A percentile compares a stretch with the other conserved stretches of the same genome.
These are phyloP conservation scores for Onychomys torridus DNA, from an alignment of 2,797 vertebrate species.

Conservation along the genomic window DNA sequence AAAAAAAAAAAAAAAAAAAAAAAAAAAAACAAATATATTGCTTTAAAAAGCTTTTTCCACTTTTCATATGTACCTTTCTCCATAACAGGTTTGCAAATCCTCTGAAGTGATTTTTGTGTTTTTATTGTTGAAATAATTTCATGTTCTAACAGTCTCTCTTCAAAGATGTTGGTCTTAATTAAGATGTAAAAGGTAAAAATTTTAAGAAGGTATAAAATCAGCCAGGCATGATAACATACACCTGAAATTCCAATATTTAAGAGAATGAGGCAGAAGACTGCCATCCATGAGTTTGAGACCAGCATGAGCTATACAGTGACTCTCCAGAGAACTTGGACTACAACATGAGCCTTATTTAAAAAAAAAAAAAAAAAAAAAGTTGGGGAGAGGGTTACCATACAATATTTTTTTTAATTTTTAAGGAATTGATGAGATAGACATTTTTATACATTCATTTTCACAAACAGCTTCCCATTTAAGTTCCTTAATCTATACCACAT, in stretches of 20 bases:
- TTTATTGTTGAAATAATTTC: slow-evolving; percentile 59
- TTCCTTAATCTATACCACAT: slow-evolving; percentile 43
- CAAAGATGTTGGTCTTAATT: slow-evolving; percentile 39
- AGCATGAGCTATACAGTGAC: neutral
- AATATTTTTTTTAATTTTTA: slow-evolving; percentile 37
- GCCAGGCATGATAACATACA: neutral
- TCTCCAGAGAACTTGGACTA: neutral
- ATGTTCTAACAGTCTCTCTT: slow-evolving; percentile 39
- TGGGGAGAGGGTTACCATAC: neutral
- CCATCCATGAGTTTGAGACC: neutral
- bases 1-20: slow-evolving; percentile 68
- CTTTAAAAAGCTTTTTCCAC: slow-evolving; percentile 45
- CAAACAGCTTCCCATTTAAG: slow-evolving; percentile 17
- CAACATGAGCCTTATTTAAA: neutral
- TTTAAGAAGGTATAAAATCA: slow-evolving; percentile 10
- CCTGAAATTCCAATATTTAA: neutral
- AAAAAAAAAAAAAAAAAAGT: neutral
- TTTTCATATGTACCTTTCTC: slow-evolving; percentile 65
- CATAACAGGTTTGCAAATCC: slow-evolving; percentile 21
- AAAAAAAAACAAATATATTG: slow-evolving; percentile 37
- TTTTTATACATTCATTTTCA: slow-evolving; percentile 53
- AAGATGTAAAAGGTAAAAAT: slow-evolving; percentile 61
- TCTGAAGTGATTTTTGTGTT: slow-evolving; percentile 32
- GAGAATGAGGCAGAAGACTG: neutral
- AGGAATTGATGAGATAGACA: neutral